Evolutionary conservation across 2,888 invertebrate genomes (phyloP), one percentile per base, ranked within the genome.

Genomic region (Andrena bicolor): DNA sequence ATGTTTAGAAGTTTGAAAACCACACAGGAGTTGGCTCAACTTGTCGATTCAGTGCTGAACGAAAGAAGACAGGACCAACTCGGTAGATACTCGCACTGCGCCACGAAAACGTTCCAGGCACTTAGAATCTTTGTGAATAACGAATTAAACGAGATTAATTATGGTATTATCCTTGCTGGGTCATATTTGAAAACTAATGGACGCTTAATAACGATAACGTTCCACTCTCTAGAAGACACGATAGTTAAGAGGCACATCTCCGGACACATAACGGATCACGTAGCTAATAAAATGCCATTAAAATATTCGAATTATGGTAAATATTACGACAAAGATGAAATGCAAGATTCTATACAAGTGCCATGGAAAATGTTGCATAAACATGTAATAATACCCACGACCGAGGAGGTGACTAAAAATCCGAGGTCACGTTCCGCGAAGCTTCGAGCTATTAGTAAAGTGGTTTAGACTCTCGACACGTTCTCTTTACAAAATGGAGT

Each of bases 91-190:
- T 94, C 97, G 2, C 98, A 99, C 90, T 95, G 96, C 80, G 99
- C 99, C 0, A 99, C 98, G 0, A 98, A 98, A 95, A 96, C 98
- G 0, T 99, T 99, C 94, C 97, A 98, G 95, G 99, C 99, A 0
- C 93, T 99, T 82, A 95, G 99, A 80, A 99, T 99, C 90, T 99
- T 99, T 94, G 98, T 99, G 0, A 99, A 99, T 92, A 98, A 99
- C 93, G 99, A 99, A 94, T 94, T 99, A 0, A 99, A 99, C 93
- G 99, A 99, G 95, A 95, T 99, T 1, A 98, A 99, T 94, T 97
- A 97, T 93, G 99, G 96, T 0, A 96, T 99, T 94, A 93, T 97
- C 30, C 90, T 98, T 73, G 97, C 98, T 0, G 96, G 96, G 83
- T 95, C 95, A 91, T 97, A 96, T 91, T 95, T 99, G 28, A 97